Conservation (phyloP, 2,113 vertebrate genomes). For the Todiramphus chloris region DNA sequence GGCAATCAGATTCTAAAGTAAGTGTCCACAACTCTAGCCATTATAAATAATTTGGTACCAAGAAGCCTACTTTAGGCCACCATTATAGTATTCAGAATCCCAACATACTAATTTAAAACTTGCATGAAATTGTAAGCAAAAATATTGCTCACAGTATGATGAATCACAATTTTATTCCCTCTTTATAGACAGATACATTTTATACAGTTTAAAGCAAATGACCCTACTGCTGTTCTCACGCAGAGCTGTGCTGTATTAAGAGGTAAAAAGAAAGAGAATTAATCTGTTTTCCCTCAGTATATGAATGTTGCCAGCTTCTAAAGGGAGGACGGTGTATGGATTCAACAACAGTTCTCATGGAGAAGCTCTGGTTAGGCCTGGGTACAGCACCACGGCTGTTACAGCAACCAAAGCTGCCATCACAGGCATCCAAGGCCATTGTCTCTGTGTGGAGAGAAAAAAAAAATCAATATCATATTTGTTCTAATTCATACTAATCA, state of each 20-base stretch:
- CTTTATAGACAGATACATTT: slow-evolving; percentile 96
- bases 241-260: slow-evolving; percentile 80
- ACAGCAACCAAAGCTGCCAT: slow-evolving; percentile 95
- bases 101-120: slow-evolving; percentile 83
- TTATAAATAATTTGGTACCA: slow-evolving; percentile 84
- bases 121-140: slow-evolving; percentile 85
- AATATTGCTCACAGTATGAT: slow-evolving; percentile 88
- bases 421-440: slow-evolving; percentile 98
- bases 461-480: slow-evolving; percentile 79
- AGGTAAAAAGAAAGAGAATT: slow-evolving; percentile 84
- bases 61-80: slow-evolving; percentile 87
- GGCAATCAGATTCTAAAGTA: slow-evolving; percentile 77
- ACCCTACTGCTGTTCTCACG: slow-evolving; percentile 82
- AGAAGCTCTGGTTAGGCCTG: slow-evolving; percentile 93
- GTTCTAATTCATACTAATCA: slow-evolving; percentile 59
- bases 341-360: slow-evolving; percentile 82
- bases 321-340: slow-evolving; percentile 81
- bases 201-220: slow-evolving; percentile 92
- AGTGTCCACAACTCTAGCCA: slow-evolving; percentile 76
- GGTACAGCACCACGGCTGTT: slow-evolving; percentile 94
- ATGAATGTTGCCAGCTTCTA: slow-evolving; percentile 82
- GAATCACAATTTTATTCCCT: slow-evolving; percentile 91
- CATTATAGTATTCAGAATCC: slow-evolving; percentile 80
- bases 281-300: slow-evolving; percentile 80
- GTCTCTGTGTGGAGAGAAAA: slow-evolving; percentile 87